Conservation (phyloP, 2,113 vertebrate genomes). For the Addax nasomaculatus region DNA sequence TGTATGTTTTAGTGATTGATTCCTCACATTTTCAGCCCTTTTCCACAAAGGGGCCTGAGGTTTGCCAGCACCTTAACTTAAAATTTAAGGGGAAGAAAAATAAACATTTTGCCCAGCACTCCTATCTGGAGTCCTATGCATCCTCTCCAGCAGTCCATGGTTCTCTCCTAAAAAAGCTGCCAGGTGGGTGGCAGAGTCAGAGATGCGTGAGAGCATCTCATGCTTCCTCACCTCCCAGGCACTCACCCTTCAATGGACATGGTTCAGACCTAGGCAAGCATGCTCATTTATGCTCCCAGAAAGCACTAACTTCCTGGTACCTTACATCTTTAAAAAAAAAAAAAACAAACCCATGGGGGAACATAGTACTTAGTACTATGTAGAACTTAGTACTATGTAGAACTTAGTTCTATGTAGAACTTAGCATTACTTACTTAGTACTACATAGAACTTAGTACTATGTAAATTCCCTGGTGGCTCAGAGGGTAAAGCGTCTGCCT, state of each 20-base stretch:
- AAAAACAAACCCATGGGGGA: not conserved
- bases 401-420: not conserved
- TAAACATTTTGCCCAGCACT: conserved; percentile 47
- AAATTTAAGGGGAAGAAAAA: conserved; percentile 56
- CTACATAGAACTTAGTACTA: not conserved
- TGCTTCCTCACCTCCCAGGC: not conserved
- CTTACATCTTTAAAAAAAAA: not conserved
- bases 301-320: conserved; percentile 10
- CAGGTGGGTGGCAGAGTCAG: not conserved
- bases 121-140: not conserved
- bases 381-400: not conserved
- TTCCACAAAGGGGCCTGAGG: conserved; percentile 55
- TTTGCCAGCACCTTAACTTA: conserved; percentile 12
- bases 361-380: not conserved
- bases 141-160: not conserved
- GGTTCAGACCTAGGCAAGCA: not conserved
- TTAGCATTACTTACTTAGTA: not conserved
- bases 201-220: not conserved
- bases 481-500: too few species aligned
- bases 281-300: not conserved
- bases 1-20: conserved; percentile 76
- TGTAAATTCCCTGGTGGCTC: too few species aligned
- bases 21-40: conserved; percentile 56
- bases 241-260: not conserved
- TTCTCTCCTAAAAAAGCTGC: not conserved